These are phyloP conservation scores for Stomatorhinus ivindoensis DNA, from an alignment of 2,113 vertebrate genomes.

Conservation along the genomic window DNA sequence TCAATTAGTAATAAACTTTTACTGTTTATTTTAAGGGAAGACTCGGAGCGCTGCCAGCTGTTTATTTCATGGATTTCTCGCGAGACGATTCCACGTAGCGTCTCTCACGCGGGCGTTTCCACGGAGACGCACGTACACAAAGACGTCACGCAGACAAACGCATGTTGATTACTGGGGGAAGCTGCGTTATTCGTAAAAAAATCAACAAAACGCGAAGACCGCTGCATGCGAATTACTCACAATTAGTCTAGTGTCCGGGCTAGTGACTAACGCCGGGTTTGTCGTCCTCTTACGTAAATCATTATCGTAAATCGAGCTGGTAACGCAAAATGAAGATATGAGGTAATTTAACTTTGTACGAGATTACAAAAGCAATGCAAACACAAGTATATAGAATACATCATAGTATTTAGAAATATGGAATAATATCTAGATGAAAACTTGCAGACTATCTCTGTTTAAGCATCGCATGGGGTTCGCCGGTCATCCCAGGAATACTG, in stretches of 20 bases:
- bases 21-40: neutral
- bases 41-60: neutral
- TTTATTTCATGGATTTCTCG: neutral
- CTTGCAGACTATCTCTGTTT: neutral
- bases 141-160: neutral
- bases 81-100: slow-evolving; percentile 31
- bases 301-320: neutral
- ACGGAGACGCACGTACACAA: neutral
- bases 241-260: neutral
- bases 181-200: neutral
- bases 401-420: neutral
- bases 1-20: neutral
- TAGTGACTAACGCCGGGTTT: neutral
- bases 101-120: neutral
- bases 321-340: neutral
- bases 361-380: neutral
- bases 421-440: neutral
- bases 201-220: neutral
- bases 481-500: neutral
- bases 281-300: neutral
- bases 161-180: neutral
- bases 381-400: neutral
- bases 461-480: neutral
- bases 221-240: neutral
- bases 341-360: neutral